A percentile compares a stretch with the other conserved stretches of the same genome.
Conservation (phyloP, 1,140 invertebrate genomes). For the Scaptodrosophila lebanonensis region DNA sequence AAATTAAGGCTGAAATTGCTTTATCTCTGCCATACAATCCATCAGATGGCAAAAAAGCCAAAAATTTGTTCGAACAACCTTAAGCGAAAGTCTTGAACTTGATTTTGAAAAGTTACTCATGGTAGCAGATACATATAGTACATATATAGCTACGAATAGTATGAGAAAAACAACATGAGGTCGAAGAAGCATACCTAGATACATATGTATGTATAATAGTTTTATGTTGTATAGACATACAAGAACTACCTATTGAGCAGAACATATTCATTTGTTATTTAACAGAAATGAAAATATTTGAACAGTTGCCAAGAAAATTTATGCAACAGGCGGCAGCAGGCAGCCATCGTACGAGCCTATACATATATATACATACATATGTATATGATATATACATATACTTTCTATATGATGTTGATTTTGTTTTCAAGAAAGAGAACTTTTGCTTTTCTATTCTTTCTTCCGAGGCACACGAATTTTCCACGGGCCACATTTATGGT, state of each 20-base stretch:
- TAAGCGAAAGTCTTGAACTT: conserved; percentile 61
- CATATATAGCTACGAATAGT: conserved; percentile 8
- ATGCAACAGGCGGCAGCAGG: conserved; percentile 50
- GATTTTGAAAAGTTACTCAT: conserved; percentile 53
- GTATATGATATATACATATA: conserved; percentile 10
- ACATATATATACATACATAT: conserved; percentile 30
- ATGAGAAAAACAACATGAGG: too few species aligned
- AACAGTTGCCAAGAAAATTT: conserved; percentile 64
- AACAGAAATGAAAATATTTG: conserved; percentile 60
- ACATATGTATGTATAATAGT: conserved; percentile 19
- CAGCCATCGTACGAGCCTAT: conserved; percentile 6
- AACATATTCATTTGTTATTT: conserved; percentile 63
- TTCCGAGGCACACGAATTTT: conserved; percentile 39
- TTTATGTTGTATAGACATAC: conserved; percentile 18
- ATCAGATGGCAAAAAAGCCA: too few species aligned
- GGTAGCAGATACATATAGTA: conserved; percentile 8
- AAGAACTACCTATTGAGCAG: conserved; percentile 34
- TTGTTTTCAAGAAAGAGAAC: conserved; percentile 20
- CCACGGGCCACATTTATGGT: conserved; percentile 10
- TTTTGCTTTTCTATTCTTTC: conserved; percentile 42
- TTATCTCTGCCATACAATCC: too few species aligned
- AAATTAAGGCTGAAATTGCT: too few species aligned
- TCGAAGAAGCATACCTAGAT: too few species aligned
- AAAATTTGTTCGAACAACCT: conserved; percentile 23
- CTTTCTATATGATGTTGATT: conserved; percentile 15